A percentile compares a stretch with the other conserved stretches of the same genome.
phyloP scores from a whole-genome alignment of 1,140 invertebrate species.

The Eurytemora carolleeae region DNA sequence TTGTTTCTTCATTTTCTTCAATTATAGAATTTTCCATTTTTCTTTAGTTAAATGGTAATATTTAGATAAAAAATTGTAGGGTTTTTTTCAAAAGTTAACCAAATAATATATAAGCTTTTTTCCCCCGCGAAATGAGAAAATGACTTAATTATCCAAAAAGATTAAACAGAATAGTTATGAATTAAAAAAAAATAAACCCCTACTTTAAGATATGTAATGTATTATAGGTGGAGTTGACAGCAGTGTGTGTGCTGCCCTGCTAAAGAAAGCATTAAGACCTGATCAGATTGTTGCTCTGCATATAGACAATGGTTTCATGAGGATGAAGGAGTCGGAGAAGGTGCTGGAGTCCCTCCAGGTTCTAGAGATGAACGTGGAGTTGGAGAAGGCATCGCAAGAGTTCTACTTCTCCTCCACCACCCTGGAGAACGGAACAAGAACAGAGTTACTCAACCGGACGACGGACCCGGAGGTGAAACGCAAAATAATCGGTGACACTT shows the following conservation, averaged over 20 bases:
- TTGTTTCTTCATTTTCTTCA: no score
- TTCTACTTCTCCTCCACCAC: slow-evolving; percentile 38
- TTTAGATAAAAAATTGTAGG: no score
- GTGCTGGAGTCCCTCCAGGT: slow-evolving; percentile 56
- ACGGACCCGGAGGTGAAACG: slow-evolving; percentile 86
- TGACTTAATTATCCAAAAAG: no score
- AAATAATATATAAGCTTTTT: no score
- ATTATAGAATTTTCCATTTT: no score
- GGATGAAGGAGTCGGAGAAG: slow-evolving; percentile 74
- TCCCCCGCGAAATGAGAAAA: no score
- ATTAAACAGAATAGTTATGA: no score
- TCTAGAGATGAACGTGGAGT: not conserved
- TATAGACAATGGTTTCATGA: slow-evolving; percentile 98
- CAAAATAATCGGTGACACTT: slow-evolving; percentile 96
- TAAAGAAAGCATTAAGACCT: slow-evolving; percentile 64
- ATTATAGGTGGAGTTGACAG: slow-evolving; percentile 97
- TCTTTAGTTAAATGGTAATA: no score
- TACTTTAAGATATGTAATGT: no score
- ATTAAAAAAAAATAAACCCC: no score
- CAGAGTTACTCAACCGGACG: slow-evolving; percentile 66
- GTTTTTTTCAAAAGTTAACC: no score
- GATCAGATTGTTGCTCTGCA: slow-evolving; percentile 89
- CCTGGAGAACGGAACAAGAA: slow-evolving; percentile 27
- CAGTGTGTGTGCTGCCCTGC: slow-evolving; percentile 84
- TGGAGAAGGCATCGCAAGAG: slow-evolving; percentile 47